Evolutionary conservation across 53 echinoderm and acorn worm species (phyloP).

Genomic region (Temnopleurus reevesii): DNA sequence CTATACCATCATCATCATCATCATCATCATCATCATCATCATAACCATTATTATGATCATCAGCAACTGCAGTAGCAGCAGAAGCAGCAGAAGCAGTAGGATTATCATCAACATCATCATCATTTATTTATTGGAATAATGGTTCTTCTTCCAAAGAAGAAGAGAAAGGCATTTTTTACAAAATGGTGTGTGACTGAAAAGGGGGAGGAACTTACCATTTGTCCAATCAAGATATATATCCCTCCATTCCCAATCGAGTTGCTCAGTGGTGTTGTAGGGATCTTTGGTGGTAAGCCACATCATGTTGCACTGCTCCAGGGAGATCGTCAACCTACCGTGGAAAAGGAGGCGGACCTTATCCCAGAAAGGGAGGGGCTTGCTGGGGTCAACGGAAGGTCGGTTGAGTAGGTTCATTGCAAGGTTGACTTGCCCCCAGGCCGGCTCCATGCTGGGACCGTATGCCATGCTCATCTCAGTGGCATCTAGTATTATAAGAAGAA

Average conservation of each 20-base stretch:
- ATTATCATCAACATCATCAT: no score
- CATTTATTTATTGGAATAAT: no score
- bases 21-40: no score
- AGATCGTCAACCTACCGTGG: slow-evolving; percentile 85
- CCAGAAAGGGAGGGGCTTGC: slow-evolving; percentile 93
- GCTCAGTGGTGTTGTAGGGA: slow-evolving; percentile 91
- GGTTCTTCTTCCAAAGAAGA: no score
- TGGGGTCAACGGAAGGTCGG: slow-evolving; percentile 93
- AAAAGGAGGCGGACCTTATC: slow-evolving; percentile 91
- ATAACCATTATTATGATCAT: no score
- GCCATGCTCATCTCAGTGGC: slow-evolving; percentile 85
- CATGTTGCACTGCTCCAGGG: slow-evolving; percentile 84
- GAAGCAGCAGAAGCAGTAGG: no score
- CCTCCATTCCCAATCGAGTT: slow-evolving; percentile 91
- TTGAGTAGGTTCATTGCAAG: slow-evolving; percentile 84
- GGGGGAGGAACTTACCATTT: slow-evolving; percentile 65
- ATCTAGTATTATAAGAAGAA: slow-evolving; percentile 58
- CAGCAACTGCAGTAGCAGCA: no score
- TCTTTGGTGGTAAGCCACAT: slow-evolving; percentile 90
- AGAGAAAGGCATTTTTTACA: no score
- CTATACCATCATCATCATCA: no score
- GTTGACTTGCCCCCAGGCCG: slow-evolving; percentile 84
- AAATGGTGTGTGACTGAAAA: no score
- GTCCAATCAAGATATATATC: slow-evolving; percentile 95
- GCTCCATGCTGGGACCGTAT: slow-evolving; percentile 90